phyloP scores from a whole-genome alignment of 2,888 invertebrate species.

The Spicauda simplicius region DNA sequence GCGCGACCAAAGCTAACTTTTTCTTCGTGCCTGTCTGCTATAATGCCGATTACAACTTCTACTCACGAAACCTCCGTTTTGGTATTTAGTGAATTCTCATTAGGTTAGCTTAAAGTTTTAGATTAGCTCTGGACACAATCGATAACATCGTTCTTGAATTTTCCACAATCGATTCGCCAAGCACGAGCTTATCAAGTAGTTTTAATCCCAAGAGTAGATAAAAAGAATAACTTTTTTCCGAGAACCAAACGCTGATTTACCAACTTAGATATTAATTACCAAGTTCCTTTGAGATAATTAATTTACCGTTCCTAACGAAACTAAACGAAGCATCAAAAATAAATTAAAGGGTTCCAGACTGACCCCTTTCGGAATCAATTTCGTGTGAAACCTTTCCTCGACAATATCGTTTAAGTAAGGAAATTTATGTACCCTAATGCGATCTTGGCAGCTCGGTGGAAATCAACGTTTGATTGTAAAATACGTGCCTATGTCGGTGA shows the following conservation, averaged over 20 bases:
- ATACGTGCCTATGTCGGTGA: slow-evolving; percentile 74
- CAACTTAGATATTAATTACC: too few relatives aligned
- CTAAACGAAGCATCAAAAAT: slow-evolving; percentile 50
- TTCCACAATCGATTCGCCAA: slow-evolving; percentile 16
- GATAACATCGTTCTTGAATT: slow-evolving; percentile 47
- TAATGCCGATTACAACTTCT: slow-evolving; percentile 66
- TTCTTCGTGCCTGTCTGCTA: slow-evolving; percentile 72
- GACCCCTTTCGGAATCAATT: slow-evolving; percentile 66
- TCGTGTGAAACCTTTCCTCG: slow-evolving; percentile 63
- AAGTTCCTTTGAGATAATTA: slow-evolving; percentile 11
- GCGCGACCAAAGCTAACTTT: slow-evolving; percentile 59
- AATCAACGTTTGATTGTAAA: slow-evolving; percentile 82
- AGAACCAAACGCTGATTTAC: not conserved
- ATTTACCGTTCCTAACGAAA: slow-evolving; percentile 40
- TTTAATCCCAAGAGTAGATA: not conserved
- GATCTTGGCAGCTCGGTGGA: slow-evolving; percentile 72
- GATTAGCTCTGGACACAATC: slow-evolving; percentile 45
- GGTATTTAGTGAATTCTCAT: slow-evolving; percentile 62
- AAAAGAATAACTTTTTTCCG: not conserved
- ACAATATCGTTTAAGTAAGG: slow-evolving; percentile 74
- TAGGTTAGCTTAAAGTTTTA: slow-evolving; percentile 53
- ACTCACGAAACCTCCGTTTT: slow-evolving; percentile 65
- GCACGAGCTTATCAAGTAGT: slow-evolving; percentile 3
- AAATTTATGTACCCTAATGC: slow-evolving; percentile 78
- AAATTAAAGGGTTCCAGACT: slow-evolving; percentile 66